These are phyloP conservation scores for Delia radicum DNA, from an alignment of 1,140 invertebrate species.

Conservation along the genomic window DNA sequence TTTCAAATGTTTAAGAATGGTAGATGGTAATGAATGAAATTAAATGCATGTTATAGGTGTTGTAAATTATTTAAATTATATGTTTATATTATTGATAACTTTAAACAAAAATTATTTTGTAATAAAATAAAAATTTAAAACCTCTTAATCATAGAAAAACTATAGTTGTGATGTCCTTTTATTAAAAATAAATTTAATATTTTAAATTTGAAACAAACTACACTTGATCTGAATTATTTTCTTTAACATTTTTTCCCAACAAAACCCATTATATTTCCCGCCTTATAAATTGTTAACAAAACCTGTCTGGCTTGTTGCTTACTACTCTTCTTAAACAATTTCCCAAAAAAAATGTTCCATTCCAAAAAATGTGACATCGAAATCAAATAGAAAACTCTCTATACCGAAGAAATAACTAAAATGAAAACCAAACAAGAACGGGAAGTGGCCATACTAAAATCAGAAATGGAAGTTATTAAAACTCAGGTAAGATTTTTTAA, in stretches of 20 bases:
- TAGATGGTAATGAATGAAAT: background rate
- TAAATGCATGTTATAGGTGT: background rate
- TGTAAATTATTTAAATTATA: background rate
- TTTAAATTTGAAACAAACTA: background rate
- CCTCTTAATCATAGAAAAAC: background rate
- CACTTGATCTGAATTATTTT: background rate
- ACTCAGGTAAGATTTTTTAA: slow-evolving; percentile 41
- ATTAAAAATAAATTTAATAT: background rate
- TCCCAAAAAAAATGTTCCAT: background rate
- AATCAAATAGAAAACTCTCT: slow-evolving; percentile 51
- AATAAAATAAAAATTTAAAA: background rate
- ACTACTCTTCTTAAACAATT: background rate
- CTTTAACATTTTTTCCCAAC: background rate
- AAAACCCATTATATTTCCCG: background rate
- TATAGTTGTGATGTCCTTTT: slow-evolving; percentile 25
- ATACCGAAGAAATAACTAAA: slow-evolving; percentile 57
- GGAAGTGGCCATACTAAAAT: slow-evolving; percentile 33
- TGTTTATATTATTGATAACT: too few species aligned
- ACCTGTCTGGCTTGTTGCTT: slow-evolving; percentile 1
- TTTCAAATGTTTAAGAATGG: too few species aligned
- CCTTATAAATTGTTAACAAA: background rate
- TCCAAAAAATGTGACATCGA: background rate
- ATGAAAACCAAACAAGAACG: slow-evolving; percentile 55
- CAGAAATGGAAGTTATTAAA: slow-evolving; percentile 36
- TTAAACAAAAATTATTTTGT: background rate